Percentiles rank a stretch among this genome's conserved stretches.
Evolutionary conservation across 2,113 vertebrate genomes (phyloP).

Genomic region (Tyto alba): DNA sequence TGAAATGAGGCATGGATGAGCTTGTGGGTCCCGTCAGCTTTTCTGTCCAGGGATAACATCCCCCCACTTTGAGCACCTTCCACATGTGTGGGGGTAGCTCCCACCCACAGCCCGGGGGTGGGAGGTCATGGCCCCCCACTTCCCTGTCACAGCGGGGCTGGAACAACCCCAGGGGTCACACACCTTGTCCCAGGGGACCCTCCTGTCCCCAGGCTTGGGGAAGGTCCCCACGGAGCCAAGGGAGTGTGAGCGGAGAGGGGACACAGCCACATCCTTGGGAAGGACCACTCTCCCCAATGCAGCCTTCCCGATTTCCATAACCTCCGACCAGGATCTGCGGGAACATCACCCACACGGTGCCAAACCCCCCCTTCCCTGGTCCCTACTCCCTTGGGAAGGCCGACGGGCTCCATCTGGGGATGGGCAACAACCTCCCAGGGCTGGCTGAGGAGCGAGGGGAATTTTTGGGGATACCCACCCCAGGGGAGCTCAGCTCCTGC

Average conservation of each 20-base stretch:
- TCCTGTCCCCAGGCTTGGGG: not conserved
- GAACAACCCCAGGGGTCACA: no score
- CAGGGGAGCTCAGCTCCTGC: not conserved
- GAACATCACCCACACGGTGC: fast-evolving
- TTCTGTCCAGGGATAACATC: fast-evolving
- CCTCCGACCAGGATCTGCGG: fast-evolving
- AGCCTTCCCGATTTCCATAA: fast-evolving
- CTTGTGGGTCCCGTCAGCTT: fast-evolving
- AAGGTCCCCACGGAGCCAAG: not conserved
- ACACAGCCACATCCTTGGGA: fast-evolving
- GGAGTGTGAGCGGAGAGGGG: fast-evolving
- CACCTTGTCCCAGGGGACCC: no score
- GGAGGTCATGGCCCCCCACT: fast-evolving
- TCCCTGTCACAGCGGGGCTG: not conserved
- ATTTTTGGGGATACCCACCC: not conserved
- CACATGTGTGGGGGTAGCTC: fast-evolving
- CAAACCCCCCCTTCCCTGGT: fast-evolving
- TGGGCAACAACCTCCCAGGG: not conserved
- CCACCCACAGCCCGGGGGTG: not conserved
- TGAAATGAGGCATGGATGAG: not conserved
- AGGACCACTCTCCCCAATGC: fast-evolving
- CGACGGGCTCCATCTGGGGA: not conserved
- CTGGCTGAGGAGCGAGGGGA: not conserved
- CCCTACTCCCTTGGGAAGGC: not conserved
- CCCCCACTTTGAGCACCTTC: not conserved